Conservation (phyloP, 2,888 invertebrate genomes). For the Ophion ventricosus region DNA sequence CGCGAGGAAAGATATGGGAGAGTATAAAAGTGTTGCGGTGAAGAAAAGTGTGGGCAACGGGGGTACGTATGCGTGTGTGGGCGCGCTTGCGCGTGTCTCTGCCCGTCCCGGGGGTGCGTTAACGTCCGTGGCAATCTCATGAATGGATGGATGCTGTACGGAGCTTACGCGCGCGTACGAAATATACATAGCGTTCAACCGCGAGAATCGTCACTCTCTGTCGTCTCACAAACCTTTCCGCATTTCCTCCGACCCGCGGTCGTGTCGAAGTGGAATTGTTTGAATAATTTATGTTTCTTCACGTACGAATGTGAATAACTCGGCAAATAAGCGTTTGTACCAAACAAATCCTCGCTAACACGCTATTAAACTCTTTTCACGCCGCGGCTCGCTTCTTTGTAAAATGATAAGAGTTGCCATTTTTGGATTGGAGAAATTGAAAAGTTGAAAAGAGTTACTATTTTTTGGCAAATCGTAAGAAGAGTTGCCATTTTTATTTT, state of each 20-base stretch:
- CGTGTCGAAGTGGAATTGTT: slow-evolving; percentile 63
- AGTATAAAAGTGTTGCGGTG: slow-evolving; percentile 51
- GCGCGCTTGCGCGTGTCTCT: slow-evolving; percentile 2
- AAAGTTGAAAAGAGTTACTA: no score
- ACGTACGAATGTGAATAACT: slow-evolving; percentile 39
- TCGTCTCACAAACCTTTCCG: slow-evolving; percentile 42
- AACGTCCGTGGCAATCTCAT: slow-evolving; percentile 65
- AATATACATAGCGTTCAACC: slow-evolving; percentile 57
- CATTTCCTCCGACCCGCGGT: slow-evolving; percentile 25
- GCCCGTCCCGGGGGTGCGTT: slow-evolving; percentile 59
- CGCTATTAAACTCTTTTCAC: slow-evolving; percentile 13
- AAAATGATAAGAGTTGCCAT: not conserved
- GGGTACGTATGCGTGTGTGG: not conserved
- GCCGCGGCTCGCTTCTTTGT: slow-evolving; percentile 13
- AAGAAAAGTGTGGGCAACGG: not conserved
- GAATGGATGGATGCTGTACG: slow-evolving; percentile 59
- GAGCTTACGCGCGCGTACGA: slow-evolving; percentile 19
- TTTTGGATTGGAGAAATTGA: no score
- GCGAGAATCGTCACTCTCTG: slow-evolving; percentile 64
- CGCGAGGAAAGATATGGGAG: slow-evolving; percentile 56
- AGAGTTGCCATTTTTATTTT: no score
- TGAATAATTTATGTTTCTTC: slow-evolving; percentile 62
- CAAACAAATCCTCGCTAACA: slow-evolving; percentile 47
- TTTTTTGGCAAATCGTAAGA: no score
- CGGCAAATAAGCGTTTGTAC: slow-evolving; percentile 34